Percentiles rank a stretch among this genome's conserved stretches.
These are phyloP conservation scores for Moxostoma hubbsi DNA, from an alignment of 2,797 vertebrate genomes.

Conservation along the genomic window DNA sequence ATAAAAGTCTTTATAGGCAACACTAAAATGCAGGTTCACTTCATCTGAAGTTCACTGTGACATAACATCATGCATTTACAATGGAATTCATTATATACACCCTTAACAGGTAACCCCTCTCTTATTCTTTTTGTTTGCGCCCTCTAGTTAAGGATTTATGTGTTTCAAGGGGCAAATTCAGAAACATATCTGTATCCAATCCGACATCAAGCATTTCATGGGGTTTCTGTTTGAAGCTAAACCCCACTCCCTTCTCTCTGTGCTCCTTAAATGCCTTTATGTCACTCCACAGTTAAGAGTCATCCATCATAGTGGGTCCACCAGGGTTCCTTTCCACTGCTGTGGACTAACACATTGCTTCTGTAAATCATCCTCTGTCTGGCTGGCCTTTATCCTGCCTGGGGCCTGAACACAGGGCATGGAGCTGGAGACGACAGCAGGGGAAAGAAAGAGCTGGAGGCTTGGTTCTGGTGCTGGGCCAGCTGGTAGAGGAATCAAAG, in stretches of 20 bases:
- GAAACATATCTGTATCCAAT: conserved; percentile 39
- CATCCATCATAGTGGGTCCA: conserved; percentile 74
- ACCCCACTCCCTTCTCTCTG: conserved; percentile 42
- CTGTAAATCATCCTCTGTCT: conserved; percentile 75
- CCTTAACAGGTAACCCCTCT: conserved; percentile 10
- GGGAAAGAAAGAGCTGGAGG: conserved; percentile 16
- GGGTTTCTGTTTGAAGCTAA: conserved; percentile 70
- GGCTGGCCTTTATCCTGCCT: conserved; percentile 63
- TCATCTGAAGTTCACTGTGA: background rate
- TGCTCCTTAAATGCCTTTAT: conserved; percentile 59
- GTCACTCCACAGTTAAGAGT: conserved; percentile 12
- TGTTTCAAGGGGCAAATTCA: conserved; percentile 12
- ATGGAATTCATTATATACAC: background rate
- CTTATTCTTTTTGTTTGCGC: background rate
- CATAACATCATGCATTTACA: background rate
- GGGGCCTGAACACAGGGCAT: conserved; percentile 65
- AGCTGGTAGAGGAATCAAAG: conserved; percentile 49
- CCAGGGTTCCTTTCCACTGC: conserved; percentile 53
- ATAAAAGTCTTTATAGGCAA: background rate
- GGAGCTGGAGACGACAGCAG: conserved; percentile 58
- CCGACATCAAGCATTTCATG: conserved; percentile 64
- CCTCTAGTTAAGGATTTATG: conserved; percentile 34
- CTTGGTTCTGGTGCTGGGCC: conserved; percentile 27
- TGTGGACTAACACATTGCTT: conserved; percentile 65
- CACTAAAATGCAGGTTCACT: background rate